Percentiles rank a stretch among this genome's conserved stretches.
Conservation (phyloP, 2,113 vertebrate species). For the Xiphophorus hellerii region DNA sequence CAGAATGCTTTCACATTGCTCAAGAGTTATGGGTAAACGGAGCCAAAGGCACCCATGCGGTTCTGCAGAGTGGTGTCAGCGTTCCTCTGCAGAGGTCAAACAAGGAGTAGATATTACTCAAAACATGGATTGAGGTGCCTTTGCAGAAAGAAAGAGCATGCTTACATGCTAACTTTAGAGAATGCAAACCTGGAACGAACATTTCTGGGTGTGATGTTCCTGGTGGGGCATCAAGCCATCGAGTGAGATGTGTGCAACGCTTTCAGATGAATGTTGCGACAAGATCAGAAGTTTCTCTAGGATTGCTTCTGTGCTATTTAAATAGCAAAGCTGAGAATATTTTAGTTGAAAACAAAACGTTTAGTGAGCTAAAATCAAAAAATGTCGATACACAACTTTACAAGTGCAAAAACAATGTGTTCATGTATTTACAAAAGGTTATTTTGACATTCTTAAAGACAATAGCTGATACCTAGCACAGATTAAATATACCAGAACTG, state of each 20-base stretch:
- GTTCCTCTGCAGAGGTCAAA: conserved; percentile 19
- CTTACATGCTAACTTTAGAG: background rate
- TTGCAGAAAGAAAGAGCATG: background rate
- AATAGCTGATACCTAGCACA: background rate
- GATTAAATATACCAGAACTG: background rate
- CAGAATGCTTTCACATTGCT: conserved; percentile 26
- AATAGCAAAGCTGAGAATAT: background rate
- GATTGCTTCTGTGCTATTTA: background rate
- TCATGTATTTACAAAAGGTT: background rate
- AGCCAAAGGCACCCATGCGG: conserved; percentile 21
- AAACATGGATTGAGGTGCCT: conserved; percentile 3
- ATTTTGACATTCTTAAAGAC: background rate
- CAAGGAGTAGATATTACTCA: conserved; percentile 12
- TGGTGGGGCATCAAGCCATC: conserved; percentile 37
- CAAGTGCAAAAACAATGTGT: conserved; percentile 20
- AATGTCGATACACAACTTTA: conserved; percentile 27
- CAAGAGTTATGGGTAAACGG: conserved; percentile 20
- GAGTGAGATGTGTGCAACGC: background rate
- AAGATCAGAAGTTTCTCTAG: too few species aligned
- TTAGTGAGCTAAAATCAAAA: conserved; percentile 3
- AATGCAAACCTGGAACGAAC: conserved; percentile 35
- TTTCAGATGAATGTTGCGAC: background rate
- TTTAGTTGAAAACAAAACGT: conserved; percentile 2
- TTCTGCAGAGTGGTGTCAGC: conserved; percentile 18
- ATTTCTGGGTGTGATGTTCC: conserved; percentile 43